Percentiles rank a stretch among this genome's conserved stretches.
These are phyloP conservation scores for Proctacanthus coquilletti DNA, from an alignment of 1,140 invertebrate species.

Conservation along the genomic window DNA sequence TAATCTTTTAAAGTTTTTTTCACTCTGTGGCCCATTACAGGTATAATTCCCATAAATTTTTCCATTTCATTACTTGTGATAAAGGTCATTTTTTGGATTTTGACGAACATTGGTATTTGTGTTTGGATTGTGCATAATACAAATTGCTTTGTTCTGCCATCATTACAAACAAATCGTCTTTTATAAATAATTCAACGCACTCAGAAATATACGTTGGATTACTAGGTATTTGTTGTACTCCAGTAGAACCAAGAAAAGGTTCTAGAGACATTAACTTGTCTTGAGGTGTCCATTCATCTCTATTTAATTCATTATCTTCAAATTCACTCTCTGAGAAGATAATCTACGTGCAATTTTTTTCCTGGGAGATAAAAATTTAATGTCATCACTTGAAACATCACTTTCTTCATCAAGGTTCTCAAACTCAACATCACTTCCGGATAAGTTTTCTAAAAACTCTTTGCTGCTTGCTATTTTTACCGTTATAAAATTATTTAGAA, in stretches of 20 bases:
- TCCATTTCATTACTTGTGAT: no score
- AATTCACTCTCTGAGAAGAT: no score
- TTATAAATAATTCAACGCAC: constrained; percentile 1
- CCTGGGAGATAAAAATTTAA: background rate
- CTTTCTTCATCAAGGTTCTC: constrained; percentile 1
- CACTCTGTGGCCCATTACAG: no score
- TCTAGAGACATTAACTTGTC: background rate
- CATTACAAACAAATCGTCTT: constrained; percentile 1
- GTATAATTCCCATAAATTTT: no score
- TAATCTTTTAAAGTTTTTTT: no score
- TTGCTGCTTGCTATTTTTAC: background rate
- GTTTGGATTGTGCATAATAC: background rate
- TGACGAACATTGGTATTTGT: background rate
- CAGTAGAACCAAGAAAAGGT: constrained; percentile 1
- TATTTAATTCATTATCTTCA: no score
- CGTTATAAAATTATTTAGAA: constrained; percentile 1
- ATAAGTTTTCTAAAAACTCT: background rate
- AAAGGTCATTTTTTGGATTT: no score
- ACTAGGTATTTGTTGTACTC: background rate
- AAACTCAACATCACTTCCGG: background rate
- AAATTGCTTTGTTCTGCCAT: background rate
- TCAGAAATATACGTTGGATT: constrained; percentile 1
- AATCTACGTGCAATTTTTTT: background rate
- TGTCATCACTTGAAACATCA: background rate
- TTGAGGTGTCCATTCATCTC: background rate